Base-by-base conservation (phyloP, 2,797 vertebrate genomes). In the Agapornis canus region DNA sequence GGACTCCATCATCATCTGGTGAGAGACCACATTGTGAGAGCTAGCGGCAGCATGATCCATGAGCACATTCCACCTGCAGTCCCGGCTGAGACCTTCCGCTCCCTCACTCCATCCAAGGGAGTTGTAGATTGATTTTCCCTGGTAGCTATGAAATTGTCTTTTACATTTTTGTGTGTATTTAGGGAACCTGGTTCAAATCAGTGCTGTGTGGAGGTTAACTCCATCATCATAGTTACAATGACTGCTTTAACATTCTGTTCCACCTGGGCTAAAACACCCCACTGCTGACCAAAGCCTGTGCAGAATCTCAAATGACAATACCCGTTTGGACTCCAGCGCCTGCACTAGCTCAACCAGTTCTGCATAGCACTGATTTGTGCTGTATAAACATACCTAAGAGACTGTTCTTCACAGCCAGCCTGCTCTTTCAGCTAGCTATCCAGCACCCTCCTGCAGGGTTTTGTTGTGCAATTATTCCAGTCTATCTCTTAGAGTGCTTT, bases 401-500 rank as follows among this genome's bases (percentile, higher is more conserved):
- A 12, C 71, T 31, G 42, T 1, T 60, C 47, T 56, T 69, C 51
- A 27, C 25, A 75, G 82, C 56, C 57, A 54, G 48, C 37, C 70
- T 39, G 49, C 59, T 65, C 51, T 42, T 59, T 64, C 4, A 40
- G 14, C 86, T 78, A 56, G 43, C 78, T 57, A 35, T 4, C 9
- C 65, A 70, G 47, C 31, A 56, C 31, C 32, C 14, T 54, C 45
- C 45, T 56, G 51, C 71, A 65, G 11, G 2, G 16, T 19, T 61
- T 43, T 81, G 45, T 7, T 49, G 37, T 90, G 68, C 51, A 64
- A 5, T 78, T 51, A 86, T 23, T 65, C 52, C 75, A 68, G 1
- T 10, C 25, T n/a, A 12, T 9, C 31, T 63, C 48, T 48, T 61
- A 37, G 0, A 1, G 5, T 31, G 16, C 0, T 60, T 91, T 70